phyloP scores from a whole-genome alignment of 2,797 vertebrate genomes.

The Decapterus maruadsi region DNA sequence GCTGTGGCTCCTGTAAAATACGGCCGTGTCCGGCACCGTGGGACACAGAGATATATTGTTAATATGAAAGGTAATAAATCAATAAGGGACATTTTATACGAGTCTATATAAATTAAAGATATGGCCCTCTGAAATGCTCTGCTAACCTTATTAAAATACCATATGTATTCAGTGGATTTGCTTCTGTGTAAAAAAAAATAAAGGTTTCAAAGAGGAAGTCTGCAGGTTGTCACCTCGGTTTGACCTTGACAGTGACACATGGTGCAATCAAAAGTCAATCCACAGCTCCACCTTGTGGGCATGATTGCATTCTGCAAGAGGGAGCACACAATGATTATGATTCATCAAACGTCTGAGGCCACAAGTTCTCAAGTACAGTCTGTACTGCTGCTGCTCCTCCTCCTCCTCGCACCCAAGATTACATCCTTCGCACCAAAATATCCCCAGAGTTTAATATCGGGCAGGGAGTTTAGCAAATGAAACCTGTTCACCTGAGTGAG shows the following conservation, averaged over 20 bases:
- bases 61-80: not conserved
- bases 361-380: conserved; percentile 27
- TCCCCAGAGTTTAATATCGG: not conserved
- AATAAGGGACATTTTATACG: conserved; percentile 7
- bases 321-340: conserved; percentile 34
- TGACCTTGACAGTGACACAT: conserved; percentile 76
- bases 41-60: not conserved
- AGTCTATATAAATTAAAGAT: not conserved
- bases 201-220: conserved; percentile 24
- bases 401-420: not conserved
- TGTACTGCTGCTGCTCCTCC: conserved; percentile 10
- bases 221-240: conserved; percentile 52
- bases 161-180: not conserved
- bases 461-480: conserved; percentile 11
- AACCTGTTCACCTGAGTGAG: conserved; percentile 24
- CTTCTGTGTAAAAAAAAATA: not conserved
- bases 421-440: not conserved
- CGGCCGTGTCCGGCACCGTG: not conserved
- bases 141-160: not conserved
- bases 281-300: conserved; percentile 80
- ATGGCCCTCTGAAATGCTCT: not conserved
- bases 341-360: conserved; percentile 33
- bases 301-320: conserved; percentile 46
- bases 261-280: conserved; percentile 54
- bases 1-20: conserved; percentile 4